A percentile compares a stretch with the other conserved stretches of the same genome.
These are phyloP conservation scores for Spea bombifrons DNA, from an alignment of 2,113 vertebrate species.

Conservation along the genomic window DNA sequence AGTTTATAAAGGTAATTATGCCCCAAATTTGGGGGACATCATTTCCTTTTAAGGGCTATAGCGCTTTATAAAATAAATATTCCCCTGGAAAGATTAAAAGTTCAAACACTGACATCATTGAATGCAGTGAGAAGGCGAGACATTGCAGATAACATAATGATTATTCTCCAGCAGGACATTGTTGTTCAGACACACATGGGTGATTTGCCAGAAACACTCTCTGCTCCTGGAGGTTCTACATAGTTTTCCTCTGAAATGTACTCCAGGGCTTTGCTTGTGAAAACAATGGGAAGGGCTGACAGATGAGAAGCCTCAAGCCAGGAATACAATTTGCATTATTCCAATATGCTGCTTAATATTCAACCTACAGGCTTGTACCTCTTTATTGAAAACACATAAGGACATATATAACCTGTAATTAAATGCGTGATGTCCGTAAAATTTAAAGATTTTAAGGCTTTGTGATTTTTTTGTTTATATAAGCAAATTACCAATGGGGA, in stretches of 20 bases:
- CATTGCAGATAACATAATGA: constrained; percentile 9
- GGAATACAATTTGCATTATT: constrained; percentile 39
- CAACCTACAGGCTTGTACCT: background rate
- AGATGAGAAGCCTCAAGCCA: constrained; percentile 34
- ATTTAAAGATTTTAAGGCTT: too few species aligned
- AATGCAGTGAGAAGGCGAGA: background rate
- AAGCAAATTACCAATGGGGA: too few species aligned
- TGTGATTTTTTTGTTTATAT: too few species aligned
- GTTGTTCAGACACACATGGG: constrained; percentile 26
- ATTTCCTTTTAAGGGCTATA: too few species aligned
- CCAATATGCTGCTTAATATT: constrained; percentile 17
- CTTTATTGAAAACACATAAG: constrained; percentile 15
- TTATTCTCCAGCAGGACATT: constrained; percentile 18
- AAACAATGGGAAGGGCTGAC: constrained; percentile 44
- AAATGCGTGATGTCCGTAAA: background rate
- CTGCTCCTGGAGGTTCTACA: constrained; percentile 25
- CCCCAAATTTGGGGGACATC: too few species aligned
- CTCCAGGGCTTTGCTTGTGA: constrained; percentile 41
- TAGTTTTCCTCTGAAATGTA: constrained; percentile 32
- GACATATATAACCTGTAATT: constrained; percentile 4
- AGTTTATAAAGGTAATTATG: too few species aligned
- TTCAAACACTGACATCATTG: too few species aligned
- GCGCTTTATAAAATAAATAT: too few species aligned
- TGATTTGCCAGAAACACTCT: constrained; percentile 27
- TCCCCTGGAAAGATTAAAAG: too few species aligned